Evolutionary conservation across 2,888 invertebrate genomes (phyloP).

Genomic region (Eudemis profundana): DNA sequence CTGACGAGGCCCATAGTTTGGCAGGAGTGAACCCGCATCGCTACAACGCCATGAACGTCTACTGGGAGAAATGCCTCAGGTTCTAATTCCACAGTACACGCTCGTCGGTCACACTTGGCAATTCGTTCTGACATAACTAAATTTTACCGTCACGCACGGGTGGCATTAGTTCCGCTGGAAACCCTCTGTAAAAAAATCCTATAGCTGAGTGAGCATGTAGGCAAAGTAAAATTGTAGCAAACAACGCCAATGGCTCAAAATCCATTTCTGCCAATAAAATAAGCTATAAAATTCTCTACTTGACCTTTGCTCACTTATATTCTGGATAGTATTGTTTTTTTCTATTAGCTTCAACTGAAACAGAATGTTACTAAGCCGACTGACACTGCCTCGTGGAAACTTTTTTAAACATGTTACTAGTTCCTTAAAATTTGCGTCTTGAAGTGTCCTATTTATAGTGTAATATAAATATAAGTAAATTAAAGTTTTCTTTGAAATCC

Average conservation of each 20-base stretch:
- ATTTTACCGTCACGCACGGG: conserved; percentile 17
- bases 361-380: too few relatives aligned
- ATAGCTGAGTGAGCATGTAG: not conserved
- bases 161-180: conserved; percentile 13
- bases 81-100: conserved; percentile 49
- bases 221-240: not conserved
- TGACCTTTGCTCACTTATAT: too few relatives aligned
- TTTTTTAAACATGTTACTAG: too few relatives aligned
- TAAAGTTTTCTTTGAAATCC: conserved; percentile 20
- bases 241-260: too few relatives aligned
- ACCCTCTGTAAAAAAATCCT: not conserved
- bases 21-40: conserved; percentile 89
- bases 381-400: too few relatives aligned
- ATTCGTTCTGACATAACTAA: conserved; percentile 22
- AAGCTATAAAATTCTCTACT: too few relatives aligned
- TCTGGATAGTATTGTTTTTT: too few relatives aligned
- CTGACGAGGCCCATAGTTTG: conserved; percentile 93
- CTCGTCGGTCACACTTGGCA: conserved; percentile 16
- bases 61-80: conserved; percentile 87
- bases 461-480: conserved; percentile 32
- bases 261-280: too few relatives aligned
- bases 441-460: not conserved
- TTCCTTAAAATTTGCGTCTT: not conserved
- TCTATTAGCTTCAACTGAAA: too few relatives aligned
- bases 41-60: conserved; percentile 92